Percentiles rank a stretch among this genome's conserved stretches.
phyloP scores from a whole-genome alignment of 2,113 vertebrate genomes.

The Opisthocomus hoazin region DNA sequence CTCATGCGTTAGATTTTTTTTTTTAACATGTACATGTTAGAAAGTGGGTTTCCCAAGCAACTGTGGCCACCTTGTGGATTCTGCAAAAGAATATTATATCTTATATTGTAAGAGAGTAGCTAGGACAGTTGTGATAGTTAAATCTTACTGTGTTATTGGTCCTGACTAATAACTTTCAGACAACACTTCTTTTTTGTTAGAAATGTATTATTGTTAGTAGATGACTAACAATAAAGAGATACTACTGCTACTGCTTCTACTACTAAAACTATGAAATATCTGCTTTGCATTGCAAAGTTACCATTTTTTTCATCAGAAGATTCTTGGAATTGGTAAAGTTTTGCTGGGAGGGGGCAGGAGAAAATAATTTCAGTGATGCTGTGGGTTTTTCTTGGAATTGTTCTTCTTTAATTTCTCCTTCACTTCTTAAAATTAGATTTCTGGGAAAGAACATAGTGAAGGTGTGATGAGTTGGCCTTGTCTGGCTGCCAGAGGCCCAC shows the following conservation, averaged over 20 bases:
- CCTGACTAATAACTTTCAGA: background rate
- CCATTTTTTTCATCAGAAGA: background rate
- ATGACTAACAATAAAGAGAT: too few species aligned
- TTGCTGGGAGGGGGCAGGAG: background rate
- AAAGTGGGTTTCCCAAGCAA: background rate
- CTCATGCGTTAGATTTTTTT: background rate
- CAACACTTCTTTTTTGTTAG: background rate
- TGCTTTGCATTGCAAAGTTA: background rate
- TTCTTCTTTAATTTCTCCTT: background rate
- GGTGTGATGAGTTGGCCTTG: background rate
- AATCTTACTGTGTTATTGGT: background rate
- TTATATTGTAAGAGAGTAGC: background rate
- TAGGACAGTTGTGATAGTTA: background rate
- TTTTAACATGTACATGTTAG: background rate
- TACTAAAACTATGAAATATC: background rate
- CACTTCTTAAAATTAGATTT: background rate
- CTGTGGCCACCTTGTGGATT: conserved; percentile 45
- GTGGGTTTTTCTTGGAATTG: background rate
- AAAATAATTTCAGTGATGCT: background rate
- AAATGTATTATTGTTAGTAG: background rate
- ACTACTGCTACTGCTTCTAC: background rate
- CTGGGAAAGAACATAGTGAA: background rate
- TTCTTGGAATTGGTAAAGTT: background rate
- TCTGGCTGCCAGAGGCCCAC: background rate
- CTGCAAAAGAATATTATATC: background rate